Conservation (phyloP, 2,888 invertebrate species). For the Mycalesis mineus region DNA sequence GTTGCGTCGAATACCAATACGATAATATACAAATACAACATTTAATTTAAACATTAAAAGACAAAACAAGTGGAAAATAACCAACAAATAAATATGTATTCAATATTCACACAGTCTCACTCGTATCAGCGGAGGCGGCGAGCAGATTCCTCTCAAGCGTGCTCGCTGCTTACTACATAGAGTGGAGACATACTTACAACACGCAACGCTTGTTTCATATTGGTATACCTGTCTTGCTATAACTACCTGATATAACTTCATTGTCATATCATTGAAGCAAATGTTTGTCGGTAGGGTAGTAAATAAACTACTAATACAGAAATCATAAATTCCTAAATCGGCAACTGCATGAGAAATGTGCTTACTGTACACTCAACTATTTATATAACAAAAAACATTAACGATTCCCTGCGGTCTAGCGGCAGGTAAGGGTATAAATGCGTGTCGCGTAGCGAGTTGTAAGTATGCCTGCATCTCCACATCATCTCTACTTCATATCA, state of each 20-base stretch:
- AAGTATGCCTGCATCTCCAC: neutral
- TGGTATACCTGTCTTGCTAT: too few relatives aligned
- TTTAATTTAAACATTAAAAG: conserved; percentile 10
- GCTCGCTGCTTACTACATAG: neutral
- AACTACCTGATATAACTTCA: too few relatives aligned
- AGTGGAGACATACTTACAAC: neutral
- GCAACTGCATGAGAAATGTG: too few relatives aligned
- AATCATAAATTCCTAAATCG: too few relatives aligned
- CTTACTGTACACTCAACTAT: too few relatives aligned
- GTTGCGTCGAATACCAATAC: conserved; percentile 6
- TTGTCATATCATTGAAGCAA: too few relatives aligned
- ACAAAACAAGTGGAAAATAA: conserved; percentile 28
- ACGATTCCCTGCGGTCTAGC: too few relatives aligned
- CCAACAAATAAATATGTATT: conserved; percentile 42
- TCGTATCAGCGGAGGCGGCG: conserved; percentile 2
- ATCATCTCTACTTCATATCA: neutral
- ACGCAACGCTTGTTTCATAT: neutral
- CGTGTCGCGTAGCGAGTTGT: neutral
- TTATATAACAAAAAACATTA: too few relatives aligned
- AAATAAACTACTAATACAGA: too few relatives aligned
- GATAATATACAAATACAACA: conserved; percentile 11
- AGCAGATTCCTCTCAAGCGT: conserved; percentile 7
- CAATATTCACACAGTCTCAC: conserved; percentile 34
- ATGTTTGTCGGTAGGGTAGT: too few relatives aligned
- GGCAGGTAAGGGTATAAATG: too few relatives aligned